phyloP scores from a whole-genome alignment of 2,888 invertebrate genomes.

The Carpatolechia fugitivella region DNA sequence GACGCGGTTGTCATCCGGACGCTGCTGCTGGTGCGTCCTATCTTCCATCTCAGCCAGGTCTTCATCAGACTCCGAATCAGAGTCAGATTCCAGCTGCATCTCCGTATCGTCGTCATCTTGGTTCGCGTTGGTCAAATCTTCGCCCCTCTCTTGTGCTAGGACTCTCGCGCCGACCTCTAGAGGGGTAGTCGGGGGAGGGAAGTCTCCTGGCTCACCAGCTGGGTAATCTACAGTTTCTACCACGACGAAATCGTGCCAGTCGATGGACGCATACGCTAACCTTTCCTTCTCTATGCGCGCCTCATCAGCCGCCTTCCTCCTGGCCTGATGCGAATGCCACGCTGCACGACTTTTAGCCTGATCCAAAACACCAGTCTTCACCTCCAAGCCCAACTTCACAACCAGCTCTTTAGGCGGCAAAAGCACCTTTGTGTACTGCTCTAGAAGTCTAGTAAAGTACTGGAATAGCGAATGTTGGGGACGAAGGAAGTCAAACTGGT shows the following conservation, averaged over 20 bases:
- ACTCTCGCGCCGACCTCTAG: slow-evolving; percentile 97
- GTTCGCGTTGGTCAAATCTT: slow-evolving; percentile 77
- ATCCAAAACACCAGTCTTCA: slow-evolving; percentile 85
- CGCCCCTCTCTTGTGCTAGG: slow-evolving; percentile 87
- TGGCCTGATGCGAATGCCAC: slow-evolving; percentile 97
- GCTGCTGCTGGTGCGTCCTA: slow-evolving; percentile 64
- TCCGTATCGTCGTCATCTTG: slow-evolving; percentile 86
- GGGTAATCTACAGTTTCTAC: slow-evolving; percentile 99
- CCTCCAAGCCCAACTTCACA: slow-evolving; percentile 87
- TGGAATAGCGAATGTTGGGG: slow-evolving; percentile 99
- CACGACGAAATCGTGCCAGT: slow-evolving; percentile 99
- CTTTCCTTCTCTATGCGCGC: slow-evolving; percentile 97
- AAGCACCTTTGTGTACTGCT: slow-evolving; percentile 98
- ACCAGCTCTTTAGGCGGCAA: slow-evolving; percentile 96
- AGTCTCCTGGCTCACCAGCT: slow-evolving; percentile 96
- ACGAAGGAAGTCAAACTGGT: slow-evolving; percentile 98
- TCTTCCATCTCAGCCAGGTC: slow-evolving; percentile 85
- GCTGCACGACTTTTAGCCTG: slow-evolving; percentile 96
- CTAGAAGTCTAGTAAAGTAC: slow-evolving; percentile 98
- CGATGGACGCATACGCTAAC: slow-evolving; percentile 97
- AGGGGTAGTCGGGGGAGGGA: slow-evolving; percentile 98
- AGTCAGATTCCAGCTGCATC: slow-evolving; percentile 94
- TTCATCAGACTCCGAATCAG: slow-evolving; percentile 77
- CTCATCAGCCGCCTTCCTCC: slow-evolving; percentile 94
- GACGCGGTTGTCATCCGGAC: slow-evolving; percentile 72